These are phyloP conservation scores for Corythaixoides concolor DNA, from an alignment of 2,113 vertebrate species.

Conservation along the genomic window DNA sequence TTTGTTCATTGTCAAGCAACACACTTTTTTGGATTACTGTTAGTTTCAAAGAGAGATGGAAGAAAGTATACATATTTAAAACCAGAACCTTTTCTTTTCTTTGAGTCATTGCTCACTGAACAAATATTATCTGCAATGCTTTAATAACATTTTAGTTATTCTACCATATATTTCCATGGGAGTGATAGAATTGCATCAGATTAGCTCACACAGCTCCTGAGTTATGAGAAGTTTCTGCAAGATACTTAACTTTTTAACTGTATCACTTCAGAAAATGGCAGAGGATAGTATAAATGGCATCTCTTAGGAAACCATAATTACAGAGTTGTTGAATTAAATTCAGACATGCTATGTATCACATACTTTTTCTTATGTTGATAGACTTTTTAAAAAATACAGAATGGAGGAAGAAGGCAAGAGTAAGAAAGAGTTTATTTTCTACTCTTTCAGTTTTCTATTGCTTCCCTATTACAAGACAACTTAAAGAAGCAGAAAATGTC, in stretches of 20 bases:
- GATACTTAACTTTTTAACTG: conserved; percentile 16
- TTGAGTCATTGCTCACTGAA: background rate
- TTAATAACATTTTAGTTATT: background rate
- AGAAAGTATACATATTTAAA: background rate
- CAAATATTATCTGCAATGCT: background rate
- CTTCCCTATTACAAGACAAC: background rate
- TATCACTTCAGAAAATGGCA: conserved; percentile 29
- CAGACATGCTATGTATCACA: background rate
- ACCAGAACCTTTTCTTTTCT: background rate
- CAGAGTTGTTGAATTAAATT: background rate
- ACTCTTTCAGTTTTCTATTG: background rate
- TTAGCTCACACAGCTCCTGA: background rate
- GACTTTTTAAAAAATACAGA: background rate
- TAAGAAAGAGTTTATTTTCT: background rate
- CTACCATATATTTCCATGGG: background rate
- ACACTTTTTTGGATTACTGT: background rate
- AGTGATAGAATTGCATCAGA: background rate
- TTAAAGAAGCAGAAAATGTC: conserved; percentile 49
- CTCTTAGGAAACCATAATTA: conserved; percentile 27
- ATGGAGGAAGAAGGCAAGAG: background rate
- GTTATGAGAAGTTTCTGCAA: conserved; percentile 1
- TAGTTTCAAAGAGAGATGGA: background rate
- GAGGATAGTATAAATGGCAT: conserved; percentile 8
- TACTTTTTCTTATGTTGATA: background rate
- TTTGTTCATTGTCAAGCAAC: background rate